These are phyloP conservation scores for Cichladusa arquata DNA, from an alignment of 2,113 vertebrate species.

Conservation along the genomic window DNA sequence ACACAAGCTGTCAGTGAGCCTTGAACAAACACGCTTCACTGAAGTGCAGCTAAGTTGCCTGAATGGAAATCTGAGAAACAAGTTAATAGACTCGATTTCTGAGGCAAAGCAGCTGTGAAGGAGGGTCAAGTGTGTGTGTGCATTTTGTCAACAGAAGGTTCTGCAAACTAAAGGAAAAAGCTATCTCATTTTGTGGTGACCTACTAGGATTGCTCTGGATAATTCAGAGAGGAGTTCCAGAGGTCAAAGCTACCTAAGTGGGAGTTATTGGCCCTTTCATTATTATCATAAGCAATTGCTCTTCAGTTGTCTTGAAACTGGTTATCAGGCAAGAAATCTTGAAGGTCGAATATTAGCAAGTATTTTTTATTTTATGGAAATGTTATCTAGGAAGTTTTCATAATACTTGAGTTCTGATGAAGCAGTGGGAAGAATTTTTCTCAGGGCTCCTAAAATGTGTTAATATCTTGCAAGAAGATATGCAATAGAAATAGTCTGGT, in stretches of 20 bases:
- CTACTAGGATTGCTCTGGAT: background rate
- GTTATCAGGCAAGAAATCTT: background rate
- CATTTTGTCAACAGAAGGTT: background rate
- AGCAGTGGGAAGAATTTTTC: background rate
- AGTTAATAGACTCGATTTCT: background rate
- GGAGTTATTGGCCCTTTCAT: background rate
- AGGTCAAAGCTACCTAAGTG: background rate
- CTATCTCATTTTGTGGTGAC: background rate
- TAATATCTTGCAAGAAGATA: background rate
- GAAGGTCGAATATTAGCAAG: background rate
- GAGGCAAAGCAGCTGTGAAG: background rate
- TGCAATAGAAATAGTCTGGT: background rate
- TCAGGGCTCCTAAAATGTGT: background rate
- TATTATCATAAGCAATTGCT: background rate
- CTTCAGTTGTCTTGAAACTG: background rate
- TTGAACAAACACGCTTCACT: background rate
- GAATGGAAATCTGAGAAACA: background rate
- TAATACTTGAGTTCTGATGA: background rate
- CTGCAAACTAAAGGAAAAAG: background rate
- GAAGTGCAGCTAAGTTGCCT: background rate
- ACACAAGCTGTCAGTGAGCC: background rate
- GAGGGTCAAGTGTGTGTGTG: fast-evolving
- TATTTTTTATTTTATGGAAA: background rate
- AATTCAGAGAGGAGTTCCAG: background rate
- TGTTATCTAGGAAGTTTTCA: background rate